Base-by-base conservation (phyloP, 2,113 vertebrate species). In the Larimichthys polyactis region DNA sequence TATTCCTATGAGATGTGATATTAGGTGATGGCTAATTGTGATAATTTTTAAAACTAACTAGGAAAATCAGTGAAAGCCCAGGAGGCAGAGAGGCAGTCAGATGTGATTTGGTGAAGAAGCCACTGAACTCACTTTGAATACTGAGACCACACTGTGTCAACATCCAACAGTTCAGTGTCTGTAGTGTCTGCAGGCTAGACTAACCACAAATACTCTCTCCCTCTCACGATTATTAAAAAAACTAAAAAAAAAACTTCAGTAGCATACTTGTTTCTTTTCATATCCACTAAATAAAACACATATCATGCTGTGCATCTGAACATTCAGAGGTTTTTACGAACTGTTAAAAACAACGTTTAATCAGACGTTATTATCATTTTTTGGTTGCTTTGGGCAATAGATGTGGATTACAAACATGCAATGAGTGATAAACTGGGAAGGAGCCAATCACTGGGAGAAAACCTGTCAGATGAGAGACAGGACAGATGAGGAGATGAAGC, bases 21-120 rank as follows among this genome's bases (percentile, higher is more conserved):
- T 46, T 27, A 79, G 48, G n/a, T 74, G 68, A 68, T 36, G 55
- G n/a, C 15, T 68, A 76, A 84, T 75, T 77, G 69, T 78, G 67
- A 54, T 64, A 63, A 63, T 69, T 73, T 66, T 79, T 24, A 55
- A 79, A 86, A 75, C 11, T 29, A 43, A 58, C 10, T 11, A 10
- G 52, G 48, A 15, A 43, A 67, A 78, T 52, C n/a, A 20, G 17
- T 63, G n/a, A 48, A 73, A 73, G 48, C 29, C 57, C 66, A 63
- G 43, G 57, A 82, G 63, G 59, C 72, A 27, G 27, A 49, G 44
- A 24, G 19, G 29, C 52, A 43, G 75, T 46, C 64, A 67, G 64
- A 19, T 46, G 55, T 55, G 59, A 46, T 80, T 73, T 82, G 71
- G 5, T 60, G 57, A 16, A 63, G 75, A 48, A 64, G 32, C 43